Evolutionary conservation across 1,140 invertebrate genomes (phyloP), one percentile per base, ranked within the genome.

Genomic region (Halesus radiatus): DNA sequence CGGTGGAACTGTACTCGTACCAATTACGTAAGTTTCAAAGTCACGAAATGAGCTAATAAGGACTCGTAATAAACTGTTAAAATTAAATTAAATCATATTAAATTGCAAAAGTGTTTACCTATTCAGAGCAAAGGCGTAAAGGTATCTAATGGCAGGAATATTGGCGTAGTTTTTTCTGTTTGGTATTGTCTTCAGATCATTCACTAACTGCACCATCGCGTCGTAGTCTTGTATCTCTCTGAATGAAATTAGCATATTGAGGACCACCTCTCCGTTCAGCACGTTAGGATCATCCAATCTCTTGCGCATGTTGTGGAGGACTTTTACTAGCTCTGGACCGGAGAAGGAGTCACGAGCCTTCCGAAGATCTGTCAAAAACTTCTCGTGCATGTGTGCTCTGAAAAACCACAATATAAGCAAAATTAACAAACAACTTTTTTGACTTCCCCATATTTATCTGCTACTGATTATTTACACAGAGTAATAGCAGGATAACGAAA

Each of bases 51-150:
- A 1, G 3, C 37, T 8, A 7, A 45, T 10, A 13, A 45, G 37
- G 10, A 10, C 37, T 37, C 10, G 3, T 45, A 3, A 13, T 13
- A 1, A 45, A 45, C 5, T 29, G 8, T 64, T n/a, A n/a, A n/a
- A n/a, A n/a, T n/a, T n/a, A n/a, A n/a, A n/a, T n/a, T n/a, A 29
- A 66, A 66, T 26, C 32, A 66, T 52, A 4, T 45, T 62, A 22
- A 62, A 22, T 56, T 56, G n/a, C 50, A 73, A 54, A 54, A 74
- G 45, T n/a, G n/a, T 76, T 74, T 86, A 95, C 94, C 96, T 93
- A 90, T 99, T 99, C 56, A 99, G 90, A 32, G 98, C 98, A 90
- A 99, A 99, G 3, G 98, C 98, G 88, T 99, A 99, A 66, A 97
- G 91, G 89, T 97, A 97, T 86, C 94, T 92, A 85, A 99, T 98